A percentile compares a stretch with the other conserved stretches of the same genome.
Evolutionary conservation across 1,140 invertebrate genomes (phyloP).

Genomic region (Ladona fulva): DNA sequence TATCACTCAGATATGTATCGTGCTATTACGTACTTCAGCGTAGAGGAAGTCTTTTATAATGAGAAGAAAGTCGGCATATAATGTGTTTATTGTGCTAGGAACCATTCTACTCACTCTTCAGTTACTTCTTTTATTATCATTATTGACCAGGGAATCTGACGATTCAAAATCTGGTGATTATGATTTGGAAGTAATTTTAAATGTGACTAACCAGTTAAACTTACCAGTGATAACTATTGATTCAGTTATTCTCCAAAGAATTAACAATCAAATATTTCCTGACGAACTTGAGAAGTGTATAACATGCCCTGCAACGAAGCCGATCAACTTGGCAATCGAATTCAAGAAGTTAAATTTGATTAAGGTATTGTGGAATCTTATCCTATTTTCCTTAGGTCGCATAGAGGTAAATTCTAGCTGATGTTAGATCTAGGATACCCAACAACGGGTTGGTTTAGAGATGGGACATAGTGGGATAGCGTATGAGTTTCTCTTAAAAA

Average conservation of each 20-base stretch:
- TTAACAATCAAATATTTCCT: not conserved
- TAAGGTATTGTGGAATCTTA: not conserved
- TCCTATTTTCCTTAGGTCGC: too few species aligned
- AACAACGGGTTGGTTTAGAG: too few species aligned
- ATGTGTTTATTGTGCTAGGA: not conserved
- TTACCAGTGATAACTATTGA: not conserved
- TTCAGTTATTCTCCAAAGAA: not conserved
- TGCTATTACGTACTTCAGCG: too few species aligned
- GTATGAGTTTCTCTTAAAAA: too few species aligned
- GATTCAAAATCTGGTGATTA: not conserved
- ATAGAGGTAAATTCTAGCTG: too few species aligned
- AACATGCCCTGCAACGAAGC: not conserved
- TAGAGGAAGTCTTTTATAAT: not conserved
- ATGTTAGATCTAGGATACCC: too few species aligned
- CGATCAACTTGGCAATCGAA: not conserved
- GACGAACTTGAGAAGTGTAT: not conserved
- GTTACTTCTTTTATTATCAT: not conserved
- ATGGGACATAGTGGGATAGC: too few species aligned
- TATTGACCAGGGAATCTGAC: not conserved
- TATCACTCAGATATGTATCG: too few species aligned
- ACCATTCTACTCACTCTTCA: not conserved
- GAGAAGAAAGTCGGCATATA: slow-evolving; percentile 10
- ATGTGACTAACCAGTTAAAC: not conserved
- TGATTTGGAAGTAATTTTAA: slow-evolving; percentile 12
- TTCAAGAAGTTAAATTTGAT: not conserved